phyloP scores from a whole-genome alignment of 2,888 invertebrate genomes.

The Nomada ferruginata region DNA sequence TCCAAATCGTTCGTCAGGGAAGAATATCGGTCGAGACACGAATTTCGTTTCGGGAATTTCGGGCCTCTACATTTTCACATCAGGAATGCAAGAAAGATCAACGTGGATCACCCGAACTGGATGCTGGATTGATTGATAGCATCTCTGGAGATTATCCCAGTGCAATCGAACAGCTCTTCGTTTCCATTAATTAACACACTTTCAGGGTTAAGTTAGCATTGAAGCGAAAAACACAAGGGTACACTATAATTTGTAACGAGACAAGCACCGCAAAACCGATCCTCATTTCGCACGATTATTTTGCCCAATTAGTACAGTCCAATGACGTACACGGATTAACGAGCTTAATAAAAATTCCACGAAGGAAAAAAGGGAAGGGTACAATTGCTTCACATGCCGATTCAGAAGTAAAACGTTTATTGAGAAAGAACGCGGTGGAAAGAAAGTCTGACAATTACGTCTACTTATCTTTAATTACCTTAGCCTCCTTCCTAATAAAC shows the following conservation, averaged over 20 bases:
- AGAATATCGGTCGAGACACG: conserved; percentile 29
- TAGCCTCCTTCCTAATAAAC: conserved; percentile 36
- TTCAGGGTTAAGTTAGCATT: not conserved
- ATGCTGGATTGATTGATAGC: conserved; percentile 50
- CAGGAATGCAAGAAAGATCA: conserved; percentile 66
- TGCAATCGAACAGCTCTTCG: conserved; percentile 6
- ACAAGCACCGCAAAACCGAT: not conserved
- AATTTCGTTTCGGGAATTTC: conserved; percentile 60
- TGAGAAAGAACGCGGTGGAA: conserved; percentile 15
- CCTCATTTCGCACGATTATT: conserved; percentile 4
- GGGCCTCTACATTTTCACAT: conserved; percentile 68
- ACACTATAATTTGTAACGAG: too few relatives aligned
- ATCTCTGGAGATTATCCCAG: not conserved
- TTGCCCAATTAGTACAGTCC: not conserved
- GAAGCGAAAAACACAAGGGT: too few relatives aligned
- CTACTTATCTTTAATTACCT: conserved; percentile 37
- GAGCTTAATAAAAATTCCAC: not conserved
- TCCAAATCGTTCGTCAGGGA: not conserved
- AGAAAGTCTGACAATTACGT: conserved; percentile 44
- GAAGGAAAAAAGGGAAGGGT: not conserved
- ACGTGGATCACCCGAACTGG: conserved; percentile 21
- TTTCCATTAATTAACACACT: conserved; percentile 26
- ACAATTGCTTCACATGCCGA: not conserved
- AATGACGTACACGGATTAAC: too few relatives aligned
- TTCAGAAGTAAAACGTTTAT: not conserved